Evolutionary conservation across 2,797 vertebrate genomes (phyloP).

Genomic region (Falco rusticolus): DNA sequence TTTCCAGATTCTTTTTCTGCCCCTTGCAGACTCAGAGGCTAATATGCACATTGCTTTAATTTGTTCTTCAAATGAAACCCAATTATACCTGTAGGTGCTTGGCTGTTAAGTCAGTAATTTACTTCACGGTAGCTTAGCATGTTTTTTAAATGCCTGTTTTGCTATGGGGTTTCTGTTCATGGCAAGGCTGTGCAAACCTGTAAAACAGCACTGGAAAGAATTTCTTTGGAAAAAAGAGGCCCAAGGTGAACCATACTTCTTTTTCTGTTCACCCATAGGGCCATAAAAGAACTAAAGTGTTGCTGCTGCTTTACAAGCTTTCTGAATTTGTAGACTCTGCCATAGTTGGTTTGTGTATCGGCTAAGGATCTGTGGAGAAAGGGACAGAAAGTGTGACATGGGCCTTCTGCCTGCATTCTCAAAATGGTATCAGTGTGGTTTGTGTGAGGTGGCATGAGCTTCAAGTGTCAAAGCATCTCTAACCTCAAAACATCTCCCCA

Average conservation of each 20-base stretch:
- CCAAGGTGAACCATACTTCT: background rate
- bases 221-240: slow-evolving; percentile 36
- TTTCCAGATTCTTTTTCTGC: slow-evolving; percentile 25
- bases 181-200: slow-evolving; percentile 31
- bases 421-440: background rate
- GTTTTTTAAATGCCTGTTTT: slow-evolving; percentile 36
- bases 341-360: background rate
- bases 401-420: background rate
- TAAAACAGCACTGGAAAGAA: slow-evolving; percentile 67
- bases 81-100: slow-evolving; percentile 43
- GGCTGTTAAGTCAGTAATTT: slow-evolving; percentile 54
- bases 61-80: slow-evolving; percentile 51
- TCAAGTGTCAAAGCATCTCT: background rate
- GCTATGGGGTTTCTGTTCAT: slow-evolving; percentile 20
- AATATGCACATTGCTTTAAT: slow-evolving; percentile 47
- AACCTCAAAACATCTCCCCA: background rate
- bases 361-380: background rate
- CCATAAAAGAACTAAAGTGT: slow-evolving; percentile 2
- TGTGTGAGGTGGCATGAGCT: background rate
- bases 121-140: slow-evolving; percentile 44
- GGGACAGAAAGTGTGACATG: background rate
- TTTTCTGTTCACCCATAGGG: background rate
- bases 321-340: background rate
- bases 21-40: slow-evolving; percentile 2
- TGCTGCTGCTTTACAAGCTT: slow-evolving; percentile 4